Evolutionary conservation across 2,888 invertebrate genomes (phyloP).

Genomic region (Lepidocyrtinus sp.): DNA sequence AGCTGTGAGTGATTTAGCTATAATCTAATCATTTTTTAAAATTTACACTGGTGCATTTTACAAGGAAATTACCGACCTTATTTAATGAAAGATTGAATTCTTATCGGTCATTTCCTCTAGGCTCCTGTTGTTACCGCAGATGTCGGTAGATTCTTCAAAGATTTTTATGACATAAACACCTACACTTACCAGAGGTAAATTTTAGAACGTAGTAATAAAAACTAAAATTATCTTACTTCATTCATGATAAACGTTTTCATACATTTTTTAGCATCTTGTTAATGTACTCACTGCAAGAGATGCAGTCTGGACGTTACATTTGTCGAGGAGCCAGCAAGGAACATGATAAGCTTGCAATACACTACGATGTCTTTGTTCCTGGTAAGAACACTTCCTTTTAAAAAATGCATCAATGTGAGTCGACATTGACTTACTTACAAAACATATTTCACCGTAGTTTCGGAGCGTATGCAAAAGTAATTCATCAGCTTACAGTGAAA

Average conservation of each 20-base stretch:
- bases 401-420: too few species aligned
- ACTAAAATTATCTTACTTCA: too few species aligned
- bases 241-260: too few species aligned
- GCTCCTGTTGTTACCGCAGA: constrained; percentile 64
- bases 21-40: too few species aligned
- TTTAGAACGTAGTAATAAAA: too few species aligned
- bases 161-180: constrained; percentile 63
- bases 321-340: constrained; percentile 63
- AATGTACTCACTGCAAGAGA: constrained; percentile 60
- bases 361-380: constrained; percentile 65
- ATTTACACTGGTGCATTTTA: too few species aligned
- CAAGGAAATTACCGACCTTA: too few species aligned
- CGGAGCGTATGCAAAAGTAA: neutral
- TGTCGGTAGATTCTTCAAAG: constrained; percentile 61
- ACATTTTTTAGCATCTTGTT: constrained; percentile 52
- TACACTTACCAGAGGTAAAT: constrained; percentile 65
- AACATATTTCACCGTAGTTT: neutral
- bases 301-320: constrained; percentile 64
- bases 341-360: constrained; percentile 56
- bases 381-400: constrained; percentile 51
- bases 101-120: constrained; percentile 42
- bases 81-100: constrained; percentile 1
- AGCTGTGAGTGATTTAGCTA: constrained; percentile 56
- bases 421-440: too few species aligned
- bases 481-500: constrained; percentile 14